Percentiles rank a stretch among this genome's conserved stretches.
Conservation (phyloP, 2,888 invertebrate species). For the Cancer borealis region DNA sequence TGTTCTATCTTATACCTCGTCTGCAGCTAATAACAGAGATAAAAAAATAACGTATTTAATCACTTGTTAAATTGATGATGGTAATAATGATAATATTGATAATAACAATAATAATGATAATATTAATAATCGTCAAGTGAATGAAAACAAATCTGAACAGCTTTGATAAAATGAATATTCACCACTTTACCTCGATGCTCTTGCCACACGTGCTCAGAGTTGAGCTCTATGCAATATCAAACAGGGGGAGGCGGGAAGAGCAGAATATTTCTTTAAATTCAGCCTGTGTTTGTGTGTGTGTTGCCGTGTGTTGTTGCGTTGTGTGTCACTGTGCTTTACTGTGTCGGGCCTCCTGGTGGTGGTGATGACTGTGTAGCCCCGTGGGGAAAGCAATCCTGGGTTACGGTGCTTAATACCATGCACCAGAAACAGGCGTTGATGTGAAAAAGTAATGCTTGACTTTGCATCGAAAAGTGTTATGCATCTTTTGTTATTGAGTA, state of each 20-base stretch:
- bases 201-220: conserved; percentile 11
- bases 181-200: background rate
- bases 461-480: background rate
- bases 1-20: background rate
- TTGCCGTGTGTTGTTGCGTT: conserved; percentile 30
- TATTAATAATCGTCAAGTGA: conserved; percentile 16
- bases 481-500: background rate
- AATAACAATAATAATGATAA: conserved; percentile 41
- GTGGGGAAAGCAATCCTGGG: conserved; percentile 13
- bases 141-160: conserved; percentile 9
- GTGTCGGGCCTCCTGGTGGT: background rate
- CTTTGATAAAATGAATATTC: conserved; percentile 40
- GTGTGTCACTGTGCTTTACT: conserved; percentile 29
- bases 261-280: conserved; percentile 36
- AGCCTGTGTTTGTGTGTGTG: conserved; percentile 29
- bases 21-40: background rate
- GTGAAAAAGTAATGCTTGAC: background rate
- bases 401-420: background rate
- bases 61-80: background rate
- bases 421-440: background rate
- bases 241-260: conserved; percentile 44
- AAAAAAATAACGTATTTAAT: background rate
- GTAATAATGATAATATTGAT: conserved; percentile 47
- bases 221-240: conserved; percentile 36
- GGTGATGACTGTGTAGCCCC: conserved; percentile 4